These are phyloP conservation scores for Paraplagusia blochii DNA, from an alignment of 2,113 vertebrate genomes.

Conservation along the genomic window DNA sequence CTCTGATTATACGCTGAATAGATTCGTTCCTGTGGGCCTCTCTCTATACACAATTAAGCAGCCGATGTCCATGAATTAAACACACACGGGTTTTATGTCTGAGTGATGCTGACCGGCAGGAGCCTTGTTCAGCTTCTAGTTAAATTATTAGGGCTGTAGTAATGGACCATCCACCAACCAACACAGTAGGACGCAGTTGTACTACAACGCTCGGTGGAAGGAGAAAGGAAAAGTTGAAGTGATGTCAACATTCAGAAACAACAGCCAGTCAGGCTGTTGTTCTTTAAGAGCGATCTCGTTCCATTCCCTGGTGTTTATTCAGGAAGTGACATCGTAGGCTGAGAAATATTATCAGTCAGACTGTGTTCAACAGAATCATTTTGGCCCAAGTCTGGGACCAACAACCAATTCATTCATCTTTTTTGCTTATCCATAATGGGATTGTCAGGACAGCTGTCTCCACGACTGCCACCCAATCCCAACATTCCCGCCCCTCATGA, in stretches of 20 bases:
- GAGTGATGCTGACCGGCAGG: slow-evolving; percentile 60
- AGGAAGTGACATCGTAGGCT: slow-evolving; percentile 62
- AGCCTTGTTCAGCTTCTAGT: slow-evolving; percentile 47
- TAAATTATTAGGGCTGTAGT: slow-evolving; percentile 49
- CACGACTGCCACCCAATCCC: no score
- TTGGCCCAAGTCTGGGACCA: slow-evolving; percentile 8
- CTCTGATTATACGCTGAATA: slow-evolving; percentile 69
- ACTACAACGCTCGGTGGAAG: slow-evolving; percentile 35
- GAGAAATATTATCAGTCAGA: slow-evolving; percentile 69
- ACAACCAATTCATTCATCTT: no score
- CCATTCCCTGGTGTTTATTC: slow-evolving; percentile 52
- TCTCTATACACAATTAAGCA: slow-evolving; percentile 67
- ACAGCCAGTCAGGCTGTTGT: slow-evolving; percentile 1
- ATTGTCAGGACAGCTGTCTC: no score
- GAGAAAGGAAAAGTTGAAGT: slow-evolving; percentile 13
- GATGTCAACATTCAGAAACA: slow-evolving; percentile 23
- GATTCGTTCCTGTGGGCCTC: slow-evolving; percentile 56
- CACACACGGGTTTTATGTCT: slow-evolving; percentile 59
- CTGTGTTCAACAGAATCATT: slow-evolving; percentile 75
- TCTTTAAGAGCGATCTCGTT: slow-evolving; percentile 67
- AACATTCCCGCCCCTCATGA: no score
- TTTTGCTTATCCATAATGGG: no score
- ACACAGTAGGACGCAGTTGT: slow-evolving; percentile 24
- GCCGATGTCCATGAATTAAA: slow-evolving; percentile 72
- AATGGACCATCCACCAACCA: slow-evolving; percentile 32